These are phyloP conservation scores for Trachops cirrhosus DNA, from an alignment of 2,797 vertebrate genomes.

Conservation along the genomic window DNA sequence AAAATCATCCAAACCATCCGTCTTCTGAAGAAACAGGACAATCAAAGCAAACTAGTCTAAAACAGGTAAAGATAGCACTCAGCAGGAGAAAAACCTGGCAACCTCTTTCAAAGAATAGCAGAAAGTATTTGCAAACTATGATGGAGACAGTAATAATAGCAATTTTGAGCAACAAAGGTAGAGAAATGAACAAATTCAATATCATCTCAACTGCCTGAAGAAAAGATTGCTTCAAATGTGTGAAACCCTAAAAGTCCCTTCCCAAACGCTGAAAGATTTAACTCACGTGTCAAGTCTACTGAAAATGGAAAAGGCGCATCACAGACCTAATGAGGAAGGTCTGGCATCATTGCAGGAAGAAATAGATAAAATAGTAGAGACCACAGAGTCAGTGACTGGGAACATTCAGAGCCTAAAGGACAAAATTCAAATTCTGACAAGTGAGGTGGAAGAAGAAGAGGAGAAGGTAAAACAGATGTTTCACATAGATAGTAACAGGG, in stretches of 20 bases:
- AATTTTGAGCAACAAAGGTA: conserved; percentile 62
- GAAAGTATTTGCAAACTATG: conserved; percentile 63
- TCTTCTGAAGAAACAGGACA: conserved; percentile 44
- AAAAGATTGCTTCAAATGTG: conserved; percentile 75
- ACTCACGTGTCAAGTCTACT: conserved; percentile 58
- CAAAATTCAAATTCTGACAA: conserved; percentile 73
- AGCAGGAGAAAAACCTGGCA: conserved; percentile 71
- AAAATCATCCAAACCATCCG: not conserved
- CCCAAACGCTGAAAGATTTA: conserved; percentile 60
- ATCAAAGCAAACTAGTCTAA: conserved; percentile 20
- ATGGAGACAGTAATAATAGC: conserved; percentile 77
- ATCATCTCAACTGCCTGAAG: conserved; percentile 79
- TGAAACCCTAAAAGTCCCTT: conserved; percentile 78
- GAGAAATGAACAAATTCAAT: conserved; percentile 70
- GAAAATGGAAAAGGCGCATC: conserved; percentile 64
- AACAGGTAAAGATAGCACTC: conserved; percentile 66
- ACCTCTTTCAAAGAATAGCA: conserved; percentile 71
- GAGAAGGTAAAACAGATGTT: conserved; percentile 69
- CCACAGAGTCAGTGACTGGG: conserved; percentile 2
- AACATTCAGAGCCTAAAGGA: conserved; percentile 61
- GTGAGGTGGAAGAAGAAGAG: conserved; percentile 71
- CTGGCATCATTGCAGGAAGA: conserved; percentile 78
- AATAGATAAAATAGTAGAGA: conserved; percentile 65
- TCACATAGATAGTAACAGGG: not conserved
- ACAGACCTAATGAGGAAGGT: conserved; percentile 72